Percentiles rank a stretch among this genome's conserved stretches.
phyloP scores from a whole-genome alignment of 2,113 vertebrate genomes.

The Scartelaos histophorus region DNA sequence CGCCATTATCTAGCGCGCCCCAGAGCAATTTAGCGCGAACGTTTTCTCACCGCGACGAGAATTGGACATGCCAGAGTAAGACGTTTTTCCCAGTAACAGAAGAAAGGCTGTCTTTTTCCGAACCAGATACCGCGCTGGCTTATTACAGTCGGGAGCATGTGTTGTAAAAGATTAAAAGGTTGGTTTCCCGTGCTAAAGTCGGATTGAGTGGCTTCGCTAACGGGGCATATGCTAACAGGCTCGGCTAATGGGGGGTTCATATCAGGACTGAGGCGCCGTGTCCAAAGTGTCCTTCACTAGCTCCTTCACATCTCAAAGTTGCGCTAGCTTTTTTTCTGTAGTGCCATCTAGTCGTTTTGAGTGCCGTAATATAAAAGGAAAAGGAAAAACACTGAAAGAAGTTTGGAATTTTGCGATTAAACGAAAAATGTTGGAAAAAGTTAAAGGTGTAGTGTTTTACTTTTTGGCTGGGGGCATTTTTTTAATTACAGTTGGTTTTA shows the following conservation, averaged over 20 bases:
- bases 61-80: conserved; percentile 45
- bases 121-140: conserved; percentile 66
- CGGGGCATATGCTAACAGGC: conserved; percentile 49
- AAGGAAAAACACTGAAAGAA: no score
- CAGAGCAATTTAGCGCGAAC: conserved; percentile 61
- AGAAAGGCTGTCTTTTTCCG: conserved; percentile 27
- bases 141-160: conserved; percentile 73
- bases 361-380: no score
- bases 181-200: conserved; percentile 70
- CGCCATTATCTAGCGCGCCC: conserved; percentile 67
- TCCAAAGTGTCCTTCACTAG: conserved; percentile 41
- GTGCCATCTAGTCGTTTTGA: background rate
- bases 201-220: conserved; percentile 63
- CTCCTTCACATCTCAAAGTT: conserved; percentile 26
- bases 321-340: background rate
- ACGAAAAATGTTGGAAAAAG: no score
- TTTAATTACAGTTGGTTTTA: no score
- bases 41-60: conserved; percentile 63
- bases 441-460: no score
- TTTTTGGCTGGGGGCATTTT: no score
- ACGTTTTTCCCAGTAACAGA: conserved; percentile 52
- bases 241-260: conserved; percentile 63
- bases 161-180: conserved; percentile 75
- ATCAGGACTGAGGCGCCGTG: conserved; percentile 50
- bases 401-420: no score